These are phyloP conservation scores for Sprattus sprattus DNA, from an alignment of 2,113 vertebrate genomes.

Conservation along the genomic window DNA sequence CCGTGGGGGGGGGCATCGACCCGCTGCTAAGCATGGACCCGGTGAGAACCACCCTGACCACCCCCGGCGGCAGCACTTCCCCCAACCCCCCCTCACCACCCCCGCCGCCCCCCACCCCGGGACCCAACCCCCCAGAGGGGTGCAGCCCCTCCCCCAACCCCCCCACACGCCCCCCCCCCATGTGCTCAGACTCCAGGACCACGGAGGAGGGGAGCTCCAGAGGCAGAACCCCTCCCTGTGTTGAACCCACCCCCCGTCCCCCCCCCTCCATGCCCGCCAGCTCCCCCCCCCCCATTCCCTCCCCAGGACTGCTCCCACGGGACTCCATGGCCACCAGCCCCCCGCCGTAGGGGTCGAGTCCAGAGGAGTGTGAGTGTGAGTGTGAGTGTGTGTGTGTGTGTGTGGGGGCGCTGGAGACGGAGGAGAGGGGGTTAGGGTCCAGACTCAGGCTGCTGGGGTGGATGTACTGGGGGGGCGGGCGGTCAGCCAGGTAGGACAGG, in stretches of 20 bases:
- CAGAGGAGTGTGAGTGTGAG: too few species aligned
- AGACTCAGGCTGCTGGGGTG: conserved; percentile 93
- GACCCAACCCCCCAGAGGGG: conserved; percentile 71
- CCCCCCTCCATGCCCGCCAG: conserved; percentile 77
- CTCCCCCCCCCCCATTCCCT: conserved; percentile 74
- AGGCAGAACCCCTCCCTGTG: conserved; percentile 80
- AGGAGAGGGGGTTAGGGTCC: too few species aligned
- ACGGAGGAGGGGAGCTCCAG: conserved; percentile 84
- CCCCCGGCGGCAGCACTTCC: conserved; percentile 83
- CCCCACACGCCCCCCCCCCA: conserved; percentile 76
- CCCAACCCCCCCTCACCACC: conserved; percentile 74
- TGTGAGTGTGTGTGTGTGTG: too few species aligned
- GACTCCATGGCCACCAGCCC: conserved; percentile 85
- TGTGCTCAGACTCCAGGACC: conserved; percentile 90
- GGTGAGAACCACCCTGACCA: conserved; percentile 91
- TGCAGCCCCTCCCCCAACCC: conserved; percentile 86
- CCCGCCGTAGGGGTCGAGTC: conserved; percentile 88
- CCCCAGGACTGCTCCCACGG: conserved; percentile 79
- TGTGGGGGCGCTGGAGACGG: too few species aligned
- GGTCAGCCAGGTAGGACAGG: conserved; percentile 94
- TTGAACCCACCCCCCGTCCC: conserved; percentile 62
- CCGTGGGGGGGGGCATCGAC: too few species aligned
- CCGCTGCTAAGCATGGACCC: conserved; percentile 62
- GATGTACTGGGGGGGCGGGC: conserved; percentile 96
- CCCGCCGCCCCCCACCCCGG: conserved; percentile 81